Conservation (phyloP, 2,888 invertebrate species). For the Patella ulyssiponensis region DNA sequence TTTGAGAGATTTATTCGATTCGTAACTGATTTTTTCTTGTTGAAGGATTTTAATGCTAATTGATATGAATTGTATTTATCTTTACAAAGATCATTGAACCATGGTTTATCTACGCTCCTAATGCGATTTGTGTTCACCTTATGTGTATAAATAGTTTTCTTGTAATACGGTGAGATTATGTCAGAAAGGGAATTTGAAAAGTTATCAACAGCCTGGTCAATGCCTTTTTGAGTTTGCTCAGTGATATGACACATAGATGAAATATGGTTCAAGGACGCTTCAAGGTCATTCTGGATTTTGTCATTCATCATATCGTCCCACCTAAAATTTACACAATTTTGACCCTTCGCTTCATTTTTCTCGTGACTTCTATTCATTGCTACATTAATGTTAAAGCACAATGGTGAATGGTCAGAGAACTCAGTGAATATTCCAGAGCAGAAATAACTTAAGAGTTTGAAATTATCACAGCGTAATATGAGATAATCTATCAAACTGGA, state of each 20-base stretch:
- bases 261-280: constrained; percentile 2
- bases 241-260: background rate
- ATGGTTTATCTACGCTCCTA: background rate
- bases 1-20: constrained; percentile 11
- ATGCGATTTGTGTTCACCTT: background rate
- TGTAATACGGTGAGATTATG: background rate
- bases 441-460: background rate
- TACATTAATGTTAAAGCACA: background rate
- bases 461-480: background rate
- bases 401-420: constrained; percentile 7
- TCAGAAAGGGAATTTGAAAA: background rate
- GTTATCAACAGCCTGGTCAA: background rate
- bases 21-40: constrained; percentile 8
- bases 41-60: constrained; percentile 8
- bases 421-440: background rate
- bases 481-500: background rate
- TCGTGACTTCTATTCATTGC: background rate
- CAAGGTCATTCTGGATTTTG: background rate
- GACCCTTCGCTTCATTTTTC: background rate
- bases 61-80: background rate
- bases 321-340: background rate
- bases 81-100: constrained; percentile 10
- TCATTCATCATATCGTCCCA: background rate
- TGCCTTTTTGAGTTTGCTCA: background rate
- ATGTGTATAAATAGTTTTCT: background rate